A percentile compares a stretch with the other conserved stretches of the same genome.
Evolutionary conservation across 2,888 invertebrate species (phyloP).

Genomic region (Epinotia ramella): DNA sequence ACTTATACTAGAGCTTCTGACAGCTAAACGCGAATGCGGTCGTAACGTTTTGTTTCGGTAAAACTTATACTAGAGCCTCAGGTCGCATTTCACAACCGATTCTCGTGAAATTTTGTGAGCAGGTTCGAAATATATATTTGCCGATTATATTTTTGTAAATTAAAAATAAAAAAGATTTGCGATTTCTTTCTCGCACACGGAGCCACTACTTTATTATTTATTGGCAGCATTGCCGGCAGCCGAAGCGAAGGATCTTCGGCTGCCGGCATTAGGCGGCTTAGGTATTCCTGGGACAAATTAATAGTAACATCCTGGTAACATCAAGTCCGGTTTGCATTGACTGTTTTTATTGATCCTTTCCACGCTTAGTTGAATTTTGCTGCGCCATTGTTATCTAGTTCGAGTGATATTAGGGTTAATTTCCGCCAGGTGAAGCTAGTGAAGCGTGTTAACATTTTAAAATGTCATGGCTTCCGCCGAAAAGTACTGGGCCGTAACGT

Average conservation of each 20-base stretch:
- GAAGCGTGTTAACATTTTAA: constrained; percentile 69
- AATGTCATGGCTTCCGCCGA: constrained; percentile 62
- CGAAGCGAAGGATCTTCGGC: too few species aligned
- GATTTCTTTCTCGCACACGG: too few species aligned
- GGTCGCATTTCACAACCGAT: too few species aligned
- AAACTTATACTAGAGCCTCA: too few species aligned
- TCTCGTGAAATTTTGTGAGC: too few species aligned
- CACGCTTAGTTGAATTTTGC: constrained; percentile 21
- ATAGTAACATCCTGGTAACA: not conserved
- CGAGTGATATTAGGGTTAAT: constrained; percentile 38
- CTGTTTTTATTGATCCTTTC: constrained; percentile 1
- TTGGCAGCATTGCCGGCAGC: not conserved
- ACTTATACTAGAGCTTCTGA: too few species aligned
- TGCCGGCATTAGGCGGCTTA: too few species aligned
- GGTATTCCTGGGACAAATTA: not conserved
- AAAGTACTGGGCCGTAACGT: constrained; percentile 11
- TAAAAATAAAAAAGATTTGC: too few species aligned
- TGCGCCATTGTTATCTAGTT: constrained; percentile 27
- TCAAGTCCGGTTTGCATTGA: not conserved
- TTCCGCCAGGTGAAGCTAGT: constrained; percentile 64
- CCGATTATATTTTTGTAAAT: too few species aligned
- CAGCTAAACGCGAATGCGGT: too few species aligned
- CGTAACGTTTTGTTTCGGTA: too few species aligned
- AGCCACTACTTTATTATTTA: not conserved
- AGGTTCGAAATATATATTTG: too few species aligned